Evolutionary conservation across 2,113 vertebrate species (phyloP).

Genomic region (Dicentrarchus labrax): DNA sequence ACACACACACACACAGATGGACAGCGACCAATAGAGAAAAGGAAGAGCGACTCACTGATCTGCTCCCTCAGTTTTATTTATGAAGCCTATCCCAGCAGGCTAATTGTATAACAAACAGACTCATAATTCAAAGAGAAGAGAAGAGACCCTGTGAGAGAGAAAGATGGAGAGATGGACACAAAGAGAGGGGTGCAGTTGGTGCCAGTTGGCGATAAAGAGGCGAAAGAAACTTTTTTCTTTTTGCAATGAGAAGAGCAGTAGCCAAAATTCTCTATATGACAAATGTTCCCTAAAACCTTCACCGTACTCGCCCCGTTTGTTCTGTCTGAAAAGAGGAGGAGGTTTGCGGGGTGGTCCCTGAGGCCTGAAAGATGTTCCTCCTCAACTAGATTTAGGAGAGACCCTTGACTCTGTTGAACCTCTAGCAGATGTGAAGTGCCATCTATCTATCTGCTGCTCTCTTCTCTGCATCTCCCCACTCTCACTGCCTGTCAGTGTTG

Average conservation of each 20-base stretch:
- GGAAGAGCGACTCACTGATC: conserved; percentile 71
- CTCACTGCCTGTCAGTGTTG: conserved; percentile 65
- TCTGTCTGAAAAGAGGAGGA: conserved; percentile 69
- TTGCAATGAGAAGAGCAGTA: conserved; percentile 26
- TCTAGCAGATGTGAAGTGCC: conserved; percentile 81
- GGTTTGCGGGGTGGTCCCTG: conserved; percentile 71
- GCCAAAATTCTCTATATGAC: conserved; percentile 64
- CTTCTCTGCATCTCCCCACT: conserved; percentile 49
- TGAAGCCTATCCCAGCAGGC: conserved; percentile 73
- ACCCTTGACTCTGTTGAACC: conserved; percentile 78
- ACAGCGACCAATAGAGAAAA: conserved; percentile 57
- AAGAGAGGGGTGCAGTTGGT: conserved; percentile 56
- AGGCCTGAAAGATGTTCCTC: conserved; percentile 78
- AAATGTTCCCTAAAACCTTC: conserved; percentile 65
- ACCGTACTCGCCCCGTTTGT: conserved; percentile 52
- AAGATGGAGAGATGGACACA: conserved; percentile 58
- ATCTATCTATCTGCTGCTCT: conserved; percentile 74
- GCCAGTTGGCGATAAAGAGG: conserved; percentile 70
- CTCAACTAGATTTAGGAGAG: conserved; percentile 80
- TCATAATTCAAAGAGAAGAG: conserved; percentile 73
- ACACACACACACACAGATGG: conserved; percentile 64
- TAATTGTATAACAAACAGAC: conserved; percentile 87
- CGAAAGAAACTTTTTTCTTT: conserved; percentile 42
- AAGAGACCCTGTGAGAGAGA: conserved; percentile 47
- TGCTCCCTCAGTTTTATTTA: conserved; percentile 77